Percentiles rank a stretch among this genome's conserved stretches.
Conservation (phyloP, 2,888 invertebrate species). For the Synergus itoensis region DNA sequence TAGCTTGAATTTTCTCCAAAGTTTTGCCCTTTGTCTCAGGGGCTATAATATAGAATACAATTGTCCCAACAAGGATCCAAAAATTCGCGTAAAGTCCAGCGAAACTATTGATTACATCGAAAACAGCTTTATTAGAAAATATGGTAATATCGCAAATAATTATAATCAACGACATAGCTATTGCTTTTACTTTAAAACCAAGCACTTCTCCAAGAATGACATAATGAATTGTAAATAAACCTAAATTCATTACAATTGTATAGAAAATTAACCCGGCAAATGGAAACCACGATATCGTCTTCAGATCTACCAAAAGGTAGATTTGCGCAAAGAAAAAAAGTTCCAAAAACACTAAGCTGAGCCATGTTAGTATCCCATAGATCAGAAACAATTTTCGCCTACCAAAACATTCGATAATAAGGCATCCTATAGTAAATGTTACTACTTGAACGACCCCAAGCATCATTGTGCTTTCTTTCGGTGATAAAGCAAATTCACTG, state of each 20-base stretch:
- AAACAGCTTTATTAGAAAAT: neutral
- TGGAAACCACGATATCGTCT: no score
- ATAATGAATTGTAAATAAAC: no score
- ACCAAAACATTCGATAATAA: neutral
- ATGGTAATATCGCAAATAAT: neutral
- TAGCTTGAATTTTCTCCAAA: neutral
- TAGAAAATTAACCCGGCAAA: no score
- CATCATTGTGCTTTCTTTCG: neutral
- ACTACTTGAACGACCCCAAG: neutral
- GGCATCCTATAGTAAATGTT: neutral
- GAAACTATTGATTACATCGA: neutral
- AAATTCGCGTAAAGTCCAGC: neutral
- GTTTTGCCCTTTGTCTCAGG: constrained; percentile 17
- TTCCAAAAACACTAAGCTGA: neutral
- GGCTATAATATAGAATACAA: neutral
- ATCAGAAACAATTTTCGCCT: neutral
- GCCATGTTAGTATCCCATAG: neutral
- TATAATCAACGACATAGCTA: no score
- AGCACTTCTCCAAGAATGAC: no score
- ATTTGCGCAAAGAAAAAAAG: neutral
- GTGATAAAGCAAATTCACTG: neutral
- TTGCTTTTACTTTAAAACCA: no score
- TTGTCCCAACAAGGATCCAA: neutral
- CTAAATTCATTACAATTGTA: no score
- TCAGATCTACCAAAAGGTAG: no score